Percentiles rank a stretch among this genome's conserved stretches.
Conservation (phyloP, 2,888 invertebrate genomes). For the Acholoe squamosa region DNA sequence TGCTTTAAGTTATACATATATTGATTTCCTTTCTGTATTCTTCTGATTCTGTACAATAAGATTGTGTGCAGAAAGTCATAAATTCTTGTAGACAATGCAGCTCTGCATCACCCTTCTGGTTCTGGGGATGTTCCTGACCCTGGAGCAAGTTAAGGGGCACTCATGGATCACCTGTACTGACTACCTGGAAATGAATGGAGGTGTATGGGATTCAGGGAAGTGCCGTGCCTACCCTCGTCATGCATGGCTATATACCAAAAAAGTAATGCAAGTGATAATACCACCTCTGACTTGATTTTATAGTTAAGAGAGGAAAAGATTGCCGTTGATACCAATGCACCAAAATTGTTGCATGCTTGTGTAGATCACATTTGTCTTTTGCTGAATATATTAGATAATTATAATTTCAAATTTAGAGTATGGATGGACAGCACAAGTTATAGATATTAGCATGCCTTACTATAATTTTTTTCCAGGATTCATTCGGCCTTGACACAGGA, state of each 20-base stretch:
- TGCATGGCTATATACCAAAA: conserved; percentile 38
- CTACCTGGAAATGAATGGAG: conserved; percentile 61
- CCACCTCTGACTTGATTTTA: not conserved
- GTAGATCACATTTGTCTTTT: too few relatives aligned
- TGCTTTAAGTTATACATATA: too few relatives aligned
- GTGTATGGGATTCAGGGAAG: not conserved
- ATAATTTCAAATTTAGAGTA: too few relatives aligned
- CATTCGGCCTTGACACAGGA: conserved; percentile 66
- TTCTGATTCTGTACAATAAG: too few relatives aligned
- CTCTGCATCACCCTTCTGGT: not conserved
- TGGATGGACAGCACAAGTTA: too few relatives aligned
- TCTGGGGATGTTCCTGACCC: not conserved
- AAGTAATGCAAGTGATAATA: too few relatives aligned
- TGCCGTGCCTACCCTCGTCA: conserved; percentile 58
- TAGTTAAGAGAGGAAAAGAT: too few relatives aligned
- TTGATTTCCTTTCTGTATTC: too few relatives aligned
- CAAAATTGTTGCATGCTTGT: too few relatives aligned
- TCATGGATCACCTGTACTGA: conserved; percentile 64
- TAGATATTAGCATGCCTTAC: too few relatives aligned
- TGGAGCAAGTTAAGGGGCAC: not conserved
- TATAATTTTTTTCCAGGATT: not conserved
- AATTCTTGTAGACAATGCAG: not conserved
- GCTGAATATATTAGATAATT: too few relatives aligned
- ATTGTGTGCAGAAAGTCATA: not conserved
- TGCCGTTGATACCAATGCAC: too few relatives aligned